Conservation (phyloP, 1,140 invertebrate genomes). For the Drosophila yakuba region DNA sequence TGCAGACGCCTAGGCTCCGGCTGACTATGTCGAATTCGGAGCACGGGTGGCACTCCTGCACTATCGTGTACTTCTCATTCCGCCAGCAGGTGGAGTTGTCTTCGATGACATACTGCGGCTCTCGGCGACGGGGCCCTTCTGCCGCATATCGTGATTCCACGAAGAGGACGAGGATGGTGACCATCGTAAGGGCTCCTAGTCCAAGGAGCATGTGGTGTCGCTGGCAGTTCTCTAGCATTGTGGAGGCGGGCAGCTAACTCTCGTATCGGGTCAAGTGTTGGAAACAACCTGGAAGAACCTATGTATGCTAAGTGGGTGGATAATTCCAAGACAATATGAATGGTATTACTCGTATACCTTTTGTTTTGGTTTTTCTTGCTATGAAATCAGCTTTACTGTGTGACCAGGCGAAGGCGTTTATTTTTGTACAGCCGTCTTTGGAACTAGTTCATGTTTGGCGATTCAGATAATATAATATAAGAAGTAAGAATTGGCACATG, state of each 20-base stretch:
- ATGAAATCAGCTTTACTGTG: background rate
- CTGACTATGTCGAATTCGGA: slow-evolving; percentile 90
- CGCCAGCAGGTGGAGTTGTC: slow-evolving; percentile 91
- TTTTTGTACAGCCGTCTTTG: background rate
- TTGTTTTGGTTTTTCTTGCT: background rate
- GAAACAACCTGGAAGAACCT: background rate
- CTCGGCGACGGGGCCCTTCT: slow-evolving; percentile 51
- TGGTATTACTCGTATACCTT: background rate
- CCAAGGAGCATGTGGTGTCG: slow-evolving; percentile 89
- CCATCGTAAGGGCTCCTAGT: slow-evolving; percentile 87
- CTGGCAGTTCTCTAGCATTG: slow-evolving; percentile 89
- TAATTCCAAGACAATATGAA: background rate
- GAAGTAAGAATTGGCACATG: no score
- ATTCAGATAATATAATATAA: no score
- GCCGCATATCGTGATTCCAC: slow-evolving; percentile 89
- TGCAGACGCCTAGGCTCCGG: slow-evolving; percentile 89
- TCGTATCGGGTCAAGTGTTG: no score
- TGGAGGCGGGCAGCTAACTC: slow-evolving; percentile 15
- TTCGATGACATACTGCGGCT: slow-evolving; percentile 87
- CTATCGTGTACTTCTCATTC: slow-evolving; percentile 88
- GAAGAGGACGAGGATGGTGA: slow-evolving; percentile 91
- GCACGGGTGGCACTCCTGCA: slow-evolving; percentile 92
- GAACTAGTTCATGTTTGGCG: background rate
- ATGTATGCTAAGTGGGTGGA: background rate
- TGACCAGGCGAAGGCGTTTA: background rate